Evolutionary conservation across 2,113 vertebrate genomes (phyloP).

Genomic region (Sigmodon hispidus): DNA sequence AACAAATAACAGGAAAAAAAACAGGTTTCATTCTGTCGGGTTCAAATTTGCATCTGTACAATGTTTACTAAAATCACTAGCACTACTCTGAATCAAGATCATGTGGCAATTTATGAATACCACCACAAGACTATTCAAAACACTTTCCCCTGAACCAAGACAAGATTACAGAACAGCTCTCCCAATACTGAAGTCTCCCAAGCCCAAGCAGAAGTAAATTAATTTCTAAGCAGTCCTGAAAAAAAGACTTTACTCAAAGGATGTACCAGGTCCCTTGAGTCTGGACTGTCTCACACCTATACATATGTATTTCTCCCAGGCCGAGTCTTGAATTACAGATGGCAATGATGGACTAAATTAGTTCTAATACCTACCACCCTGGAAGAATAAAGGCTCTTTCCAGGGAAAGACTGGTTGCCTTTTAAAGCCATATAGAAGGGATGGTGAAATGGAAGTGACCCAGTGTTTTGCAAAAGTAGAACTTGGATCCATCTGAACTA

Average conservation of each 20-base stretch:
- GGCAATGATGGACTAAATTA: neutral
- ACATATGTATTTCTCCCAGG: neutral
- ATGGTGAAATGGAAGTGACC: neutral
- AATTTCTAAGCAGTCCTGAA: rapidly evolving
- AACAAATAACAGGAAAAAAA: neutral
- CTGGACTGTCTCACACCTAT: too few relatives aligned
- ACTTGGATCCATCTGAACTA: neutral
- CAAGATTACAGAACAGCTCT: neutral
- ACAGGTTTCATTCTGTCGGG: neutral
- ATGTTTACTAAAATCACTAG: neutral
- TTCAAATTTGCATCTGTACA: neutral
- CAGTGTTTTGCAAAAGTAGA: neutral
- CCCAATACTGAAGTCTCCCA: neutral
- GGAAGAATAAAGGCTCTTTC: neutral
- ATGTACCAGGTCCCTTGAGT: rapidly evolving
- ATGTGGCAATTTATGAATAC: neutral
- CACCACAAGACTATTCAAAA: neutral
- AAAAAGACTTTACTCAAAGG: neutral
- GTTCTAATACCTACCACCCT: neutral
- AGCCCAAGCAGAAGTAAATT: neutral
- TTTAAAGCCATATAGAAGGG: neutral
- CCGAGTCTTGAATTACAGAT: neutral
- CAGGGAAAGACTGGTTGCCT: neutral
- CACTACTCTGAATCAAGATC: neutral
- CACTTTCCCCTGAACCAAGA: neutral